Base-by-base conservation (phyloP, 2,113 vertebrate species). In the Amazona guildingii region DNA sequence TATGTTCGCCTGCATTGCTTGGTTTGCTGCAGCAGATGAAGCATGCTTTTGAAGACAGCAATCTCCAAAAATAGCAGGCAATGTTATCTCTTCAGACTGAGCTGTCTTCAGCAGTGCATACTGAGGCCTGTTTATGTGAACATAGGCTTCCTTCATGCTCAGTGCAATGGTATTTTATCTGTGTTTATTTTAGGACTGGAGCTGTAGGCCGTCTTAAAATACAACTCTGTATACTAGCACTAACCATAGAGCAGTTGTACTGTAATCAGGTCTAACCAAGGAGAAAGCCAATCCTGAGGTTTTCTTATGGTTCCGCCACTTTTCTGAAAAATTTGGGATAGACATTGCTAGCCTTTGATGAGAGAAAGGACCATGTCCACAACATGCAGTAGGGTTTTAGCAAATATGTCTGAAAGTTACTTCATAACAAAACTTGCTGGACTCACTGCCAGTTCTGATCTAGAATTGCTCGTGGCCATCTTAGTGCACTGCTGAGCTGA, bases 161-260 rank as follows among this genome's bases (percentile, higher is more conserved):
- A 92, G 69, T 2, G 8, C 7, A 10, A 46, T 85, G 83, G 91
- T 69, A 96, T 97, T 95, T 84, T 79, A 64, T 94, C 89, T 92
- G 78, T 91, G 78, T 92, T 96, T 96, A 94, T 96, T 96, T 96
- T 95, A n/a, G 41, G 74, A 85, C 31, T 19, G 67, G 52, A 72
- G 37, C 86, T 77, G 55, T 74, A 89, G 63, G 62, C 81, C 55
- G 10, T 91, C 88, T 92, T 91, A 92, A 97, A 94, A 96, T 91
- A 91, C 61, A 76, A 3, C 59, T 29, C 83, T 64, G 23, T 67
- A 43, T 41, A 27, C 57, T 62, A n/a, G 18, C 0, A 1, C 28
- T 82, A 76, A 43, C n/a, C 37, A 15, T 24, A 37, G 41, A 79
- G 70, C 27, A 48, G 48, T 28, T 48, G 43, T 67, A n/a, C 43